Conservation (phyloP, 2,888 invertebrate species). For the Sisyra terminalis region DNA sequence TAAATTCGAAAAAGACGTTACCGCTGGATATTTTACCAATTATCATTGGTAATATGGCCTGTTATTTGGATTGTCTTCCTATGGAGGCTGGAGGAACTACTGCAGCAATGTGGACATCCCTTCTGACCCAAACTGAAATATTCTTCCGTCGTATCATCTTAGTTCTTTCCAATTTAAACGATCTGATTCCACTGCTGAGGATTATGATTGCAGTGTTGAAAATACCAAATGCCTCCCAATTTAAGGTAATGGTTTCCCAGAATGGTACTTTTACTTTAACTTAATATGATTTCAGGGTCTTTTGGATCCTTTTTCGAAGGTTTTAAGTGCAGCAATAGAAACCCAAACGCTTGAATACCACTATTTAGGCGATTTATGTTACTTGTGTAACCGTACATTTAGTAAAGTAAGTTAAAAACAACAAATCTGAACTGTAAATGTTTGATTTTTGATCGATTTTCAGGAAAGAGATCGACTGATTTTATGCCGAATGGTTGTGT, state of each 20-base stretch:
- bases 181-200: slow-evolving; percentile 51
- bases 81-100: slow-evolving; percentile 59
- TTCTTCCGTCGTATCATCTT: slow-evolving; percentile 66
- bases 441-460: slow-evolving; percentile 14
- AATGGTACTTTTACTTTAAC: background rate
- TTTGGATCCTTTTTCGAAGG: slow-evolving; percentile 90
- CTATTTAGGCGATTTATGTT: slow-evolving; percentile 73
- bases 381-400: slow-evolving; percentile 78
- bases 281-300: slow-evolving; percentile 41
- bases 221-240: slow-evolving; percentile 66
- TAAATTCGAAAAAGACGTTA: slow-evolving; percentile 62
- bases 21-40: slow-evolving; percentile 54
- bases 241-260: slow-evolving; percentile 51
- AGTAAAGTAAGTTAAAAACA: slow-evolving; percentile 48
- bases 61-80: slow-evolving; percentile 83
- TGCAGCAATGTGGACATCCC: slow-evolving; percentile 58
- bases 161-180: slow-evolving; percentile 49
- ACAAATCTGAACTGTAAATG: no score
- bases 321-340: slow-evolving; percentile 84
- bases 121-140: slow-evolving; percentile 73
- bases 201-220: slow-evolving; percentile 67
- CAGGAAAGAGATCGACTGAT: slow-evolving; percentile 88
- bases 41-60: slow-evolving; percentile 79
- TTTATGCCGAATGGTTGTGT: slow-evolving; percentile 79
- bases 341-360: slow-evolving; percentile 66